A percentile compares a stretch with the other conserved stretches of the same genome.
These are phyloP conservation scores for Naja naja DNA, from an alignment of 2,113 vertebrate species.

Conservation along the genomic window DNA sequence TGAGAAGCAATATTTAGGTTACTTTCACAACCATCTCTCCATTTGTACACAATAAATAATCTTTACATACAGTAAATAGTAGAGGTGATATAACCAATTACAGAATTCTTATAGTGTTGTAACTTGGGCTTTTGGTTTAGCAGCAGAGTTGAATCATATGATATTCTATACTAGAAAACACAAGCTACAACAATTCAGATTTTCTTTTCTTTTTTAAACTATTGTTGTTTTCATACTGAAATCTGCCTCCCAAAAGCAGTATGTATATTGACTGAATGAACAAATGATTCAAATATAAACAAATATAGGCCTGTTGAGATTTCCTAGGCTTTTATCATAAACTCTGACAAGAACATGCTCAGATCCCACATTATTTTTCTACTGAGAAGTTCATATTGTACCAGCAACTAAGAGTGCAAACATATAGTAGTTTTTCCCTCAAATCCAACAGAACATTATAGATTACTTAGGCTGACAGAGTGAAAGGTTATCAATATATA, in stretches of 20 bases:
- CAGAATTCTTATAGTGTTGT: not conserved
- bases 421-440: slow-evolving; percentile 37
- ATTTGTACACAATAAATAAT: not conserved
- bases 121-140: not conserved
- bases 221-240: not conserved
- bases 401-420: slow-evolving; percentile 34
- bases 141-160: not conserved
- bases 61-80: not conserved
- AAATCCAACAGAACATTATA: slow-evolving; percentile 42
- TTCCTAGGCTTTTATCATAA: not conserved
- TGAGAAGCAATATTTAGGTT: not conserved
- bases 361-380: slow-evolving; percentile 10
- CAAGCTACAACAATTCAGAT: not conserved
- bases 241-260: not conserved
- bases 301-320: not conserved
- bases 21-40: not conserved
- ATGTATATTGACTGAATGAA: not conserved
- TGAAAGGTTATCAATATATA: not conserved
- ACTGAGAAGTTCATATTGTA: slow-evolving; percentile 28
- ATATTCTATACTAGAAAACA: not conserved
- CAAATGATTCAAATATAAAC: not conserved
- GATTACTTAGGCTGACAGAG: slow-evolving; percentile 23
- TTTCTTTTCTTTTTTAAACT: not conserved
- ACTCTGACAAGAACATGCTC: not conserved
- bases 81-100: not conserved